Conservation (phyloP, 2,888 invertebrate species). For the Calameuta filiformis region DNA sequence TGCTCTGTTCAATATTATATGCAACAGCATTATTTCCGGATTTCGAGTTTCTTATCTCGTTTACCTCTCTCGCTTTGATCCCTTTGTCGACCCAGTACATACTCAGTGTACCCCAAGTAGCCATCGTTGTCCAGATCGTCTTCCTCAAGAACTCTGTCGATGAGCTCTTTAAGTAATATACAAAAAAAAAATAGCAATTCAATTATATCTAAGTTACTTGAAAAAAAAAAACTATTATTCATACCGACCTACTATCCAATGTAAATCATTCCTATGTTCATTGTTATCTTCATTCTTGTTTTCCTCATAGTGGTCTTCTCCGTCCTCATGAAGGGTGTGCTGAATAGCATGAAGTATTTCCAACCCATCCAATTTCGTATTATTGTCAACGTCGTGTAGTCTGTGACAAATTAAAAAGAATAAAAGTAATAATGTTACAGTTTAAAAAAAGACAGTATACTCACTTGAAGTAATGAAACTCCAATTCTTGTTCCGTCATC, state of each 20-base stretch:
- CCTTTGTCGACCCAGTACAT: slow-evolving; percentile 67
- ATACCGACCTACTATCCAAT: slow-evolving; percentile 49
- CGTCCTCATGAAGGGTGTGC: slow-evolving; percentile 76
- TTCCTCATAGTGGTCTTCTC: slow-evolving; percentile 45
- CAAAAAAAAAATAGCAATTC: too few relatives aligned
- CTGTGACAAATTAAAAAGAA: slow-evolving; percentile 40
- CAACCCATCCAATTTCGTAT: slow-evolving; percentile 88
- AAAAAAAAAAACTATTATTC: neutral
- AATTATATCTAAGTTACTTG: neutral
- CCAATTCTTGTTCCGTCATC: slow-evolving; percentile 87
- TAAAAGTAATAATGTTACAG: too few relatives aligned
- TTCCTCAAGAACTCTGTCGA: slow-evolving; percentile 84
- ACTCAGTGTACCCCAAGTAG: slow-evolving; percentile 87
- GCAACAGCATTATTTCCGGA: slow-evolving; percentile 25
- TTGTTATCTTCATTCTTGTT: slow-evolving; percentile 65
- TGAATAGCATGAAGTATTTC: slow-evolving; percentile 87
- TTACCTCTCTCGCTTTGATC: slow-evolving; percentile 38
- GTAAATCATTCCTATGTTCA: slow-evolving; percentile 36
- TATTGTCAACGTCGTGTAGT: slow-evolving; percentile 90
- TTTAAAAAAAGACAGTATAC: slow-evolving; percentile 21
- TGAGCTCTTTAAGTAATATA: slow-evolving; percentile 74
- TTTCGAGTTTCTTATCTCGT: slow-evolving; percentile 35
- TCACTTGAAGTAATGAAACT: slow-evolving; percentile 84
- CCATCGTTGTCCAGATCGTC: slow-evolving; percentile 91
- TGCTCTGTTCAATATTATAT: too few relatives aligned